phyloP scores from a whole-genome alignment of 2,888 invertebrate genomes.

The Drosophila mimetica region DNA sequence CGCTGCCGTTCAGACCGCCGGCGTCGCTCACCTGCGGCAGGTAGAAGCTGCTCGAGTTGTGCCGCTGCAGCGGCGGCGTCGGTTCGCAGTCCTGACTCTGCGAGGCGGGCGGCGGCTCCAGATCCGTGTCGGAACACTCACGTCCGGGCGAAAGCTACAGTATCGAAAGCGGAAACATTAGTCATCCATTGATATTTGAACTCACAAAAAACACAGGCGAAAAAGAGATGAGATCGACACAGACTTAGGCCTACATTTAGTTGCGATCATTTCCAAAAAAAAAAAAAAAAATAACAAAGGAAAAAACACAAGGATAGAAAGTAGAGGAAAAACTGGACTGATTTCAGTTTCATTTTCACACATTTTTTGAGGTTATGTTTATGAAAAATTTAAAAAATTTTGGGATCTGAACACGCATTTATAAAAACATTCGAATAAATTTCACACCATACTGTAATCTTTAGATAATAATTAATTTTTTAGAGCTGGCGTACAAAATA shows the following conservation, averaged over 20 bases:
- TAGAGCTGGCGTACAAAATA: background rate
- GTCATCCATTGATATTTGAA: background rate
- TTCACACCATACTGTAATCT: background rate
- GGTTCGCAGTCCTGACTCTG: slow-evolving; percentile 97
- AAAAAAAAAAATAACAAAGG: slow-evolving; percentile 10
- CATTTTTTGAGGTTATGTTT: no score
- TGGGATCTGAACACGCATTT: background rate
- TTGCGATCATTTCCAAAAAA: slow-evolving; percentile 40
- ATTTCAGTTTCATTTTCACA: slow-evolving; percentile 9
- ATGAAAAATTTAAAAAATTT: background rate
- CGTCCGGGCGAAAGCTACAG: slow-evolving; percentile 92
- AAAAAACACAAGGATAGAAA: slow-evolving; percentile 5
- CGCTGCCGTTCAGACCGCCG: slow-evolving; percentile 69
- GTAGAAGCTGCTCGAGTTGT: slow-evolving; percentile 95
- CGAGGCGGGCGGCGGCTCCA: slow-evolving; percentile 95
- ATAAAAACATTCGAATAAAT: background rate
- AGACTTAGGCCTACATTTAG: slow-evolving; percentile 52
- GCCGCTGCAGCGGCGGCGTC: slow-evolving; percentile 93
- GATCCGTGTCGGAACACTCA: slow-evolving; percentile 92
- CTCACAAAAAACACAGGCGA: background rate
- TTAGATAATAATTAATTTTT: background rate
- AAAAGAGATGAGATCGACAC: slow-evolving; percentile 40
- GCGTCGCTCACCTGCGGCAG: slow-evolving; percentile 87
- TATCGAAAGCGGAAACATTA: slow-evolving; percentile 11
- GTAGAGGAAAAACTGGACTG: slow-evolving; percentile 4